A percentile compares a stretch with the other conserved stretches of the same genome.
These are phyloP conservation scores for Heliconius hewitsoni DNA, from an alignment of 1,140 invertebrate species.

Conservation along the genomic window DNA sequence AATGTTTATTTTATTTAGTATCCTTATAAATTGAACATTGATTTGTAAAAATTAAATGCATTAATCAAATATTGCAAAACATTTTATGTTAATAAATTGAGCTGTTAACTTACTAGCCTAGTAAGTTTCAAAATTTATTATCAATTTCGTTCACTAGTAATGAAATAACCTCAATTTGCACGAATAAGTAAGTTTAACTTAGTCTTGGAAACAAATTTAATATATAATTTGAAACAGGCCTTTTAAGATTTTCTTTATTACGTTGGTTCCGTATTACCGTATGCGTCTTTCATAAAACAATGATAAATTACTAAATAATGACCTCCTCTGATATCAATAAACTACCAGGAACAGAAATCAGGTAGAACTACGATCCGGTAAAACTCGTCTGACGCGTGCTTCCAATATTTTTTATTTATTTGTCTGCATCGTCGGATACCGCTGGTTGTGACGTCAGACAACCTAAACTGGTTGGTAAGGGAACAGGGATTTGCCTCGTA, in stretches of 20 bases:
- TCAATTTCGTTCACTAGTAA: slow-evolving; percentile 24
- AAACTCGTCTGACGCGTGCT: slow-evolving; percentile 80
- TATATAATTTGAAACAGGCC: background rate
- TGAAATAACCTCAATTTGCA: slow-evolving; percentile 32
- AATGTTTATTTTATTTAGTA: too few species aligned
- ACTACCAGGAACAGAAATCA: slow-evolving; percentile 79
- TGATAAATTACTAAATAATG: slow-evolving; percentile 50
- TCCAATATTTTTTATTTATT: slow-evolving; percentile 82
- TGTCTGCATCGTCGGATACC: slow-evolving; percentile 79
- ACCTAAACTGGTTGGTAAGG: slow-evolving; percentile 81
- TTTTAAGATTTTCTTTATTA: too few species aligned
- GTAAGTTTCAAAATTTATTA: slow-evolving; percentile 35
- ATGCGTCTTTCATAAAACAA: slow-evolving; percentile 21
- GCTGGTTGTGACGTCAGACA: slow-evolving; percentile 79
- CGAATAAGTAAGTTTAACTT: slow-evolving; percentile 30
- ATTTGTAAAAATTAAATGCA: slow-evolving; percentile 6
- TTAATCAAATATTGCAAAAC: slow-evolving; percentile 20
- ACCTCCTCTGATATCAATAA: slow-evolving; percentile 62
- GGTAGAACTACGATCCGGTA: slow-evolving; percentile 80
- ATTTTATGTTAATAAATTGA: slow-evolving; percentile 17
- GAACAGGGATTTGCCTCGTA: slow-evolving; percentile 80
- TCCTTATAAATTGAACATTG: background rate
- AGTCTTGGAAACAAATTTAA: slow-evolving; percentile 21
- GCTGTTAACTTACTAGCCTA: slow-evolving; percentile 13
- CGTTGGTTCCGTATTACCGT: too few species aligned